Base-by-base conservation (phyloP, 2,888 invertebrate species). In the Oegoconia quadripuncta region DNA sequence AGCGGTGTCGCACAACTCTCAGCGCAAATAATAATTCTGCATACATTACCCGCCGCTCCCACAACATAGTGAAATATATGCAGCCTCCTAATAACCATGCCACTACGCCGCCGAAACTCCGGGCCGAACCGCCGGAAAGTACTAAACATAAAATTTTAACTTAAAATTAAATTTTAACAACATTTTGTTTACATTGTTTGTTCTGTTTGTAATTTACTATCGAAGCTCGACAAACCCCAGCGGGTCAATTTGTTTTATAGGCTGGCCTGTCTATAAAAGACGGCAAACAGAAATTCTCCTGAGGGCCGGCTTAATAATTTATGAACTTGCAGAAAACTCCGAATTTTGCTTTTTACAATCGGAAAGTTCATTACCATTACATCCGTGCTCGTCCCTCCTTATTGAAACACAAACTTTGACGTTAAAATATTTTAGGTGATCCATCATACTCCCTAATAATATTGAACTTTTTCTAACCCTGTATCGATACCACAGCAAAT, bases 161-260 rank as follows among this genome's bases (percentile, higher is more conserved):
- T 20, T 14, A 3, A 6, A 27, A 27, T 27, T 27, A 27, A 7
- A 27, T 27, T 27, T 27, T 13, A 27, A 27, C 8, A 31, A 41
- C 44, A 47, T 47, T 47, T 50, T 48, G 46, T 59, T 58, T 53
- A 52, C 49, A 48, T 46, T 45, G 48, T 37, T 50, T 49, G 50
- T 51, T 49, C 39, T 50, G 51, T 52, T 66, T 59, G 59, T 64
- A 65, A 69, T 70, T 68, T 64, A 69, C 63, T 62, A 69, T 67
- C 61, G 62, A 59, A 61, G 60, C 62, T 58, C 48, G 57, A 62
- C 64, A 64, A 55, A 62, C 57, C 75, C 64, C 72, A 43, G 51
- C 49, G 69, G 74, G 64, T 63, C 71, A 71, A 73, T 75, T 75
- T 64, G 62, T 70, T 73, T 68, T 65, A 70, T 64, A 68, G 68